Base-by-base conservation (phyloP, 2,888 invertebrate species). In the Piscicola geometra region DNA sequence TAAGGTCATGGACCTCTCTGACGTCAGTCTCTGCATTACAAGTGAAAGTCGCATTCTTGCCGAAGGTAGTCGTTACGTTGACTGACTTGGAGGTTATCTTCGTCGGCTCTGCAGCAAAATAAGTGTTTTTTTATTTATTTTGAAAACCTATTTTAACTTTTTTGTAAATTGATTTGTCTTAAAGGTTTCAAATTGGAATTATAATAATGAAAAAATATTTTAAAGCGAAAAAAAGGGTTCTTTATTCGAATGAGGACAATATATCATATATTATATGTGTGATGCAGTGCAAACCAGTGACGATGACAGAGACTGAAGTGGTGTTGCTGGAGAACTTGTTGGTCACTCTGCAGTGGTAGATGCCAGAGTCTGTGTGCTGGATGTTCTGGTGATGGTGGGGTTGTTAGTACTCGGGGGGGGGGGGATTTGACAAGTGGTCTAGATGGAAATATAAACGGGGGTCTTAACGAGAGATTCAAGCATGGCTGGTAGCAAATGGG, bases 301-400 rank as follows among this genome's bases (percentile, higher is more conserved):
- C 64, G 33, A 73, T 73, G 41, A 73, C 64, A 50, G 28, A 33
- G 9, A 30, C 30, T 15, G 73, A 64, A 12, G 64, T 73, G 15
- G 73, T 64, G 73, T 73, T 73, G 35, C 33, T 64, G 0, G 64
- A 60, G n/a, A 73, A 73, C 25, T 64, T 73, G 41, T 73, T 73
- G 28, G 25, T 64, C 18, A 64, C 73, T 3, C 52, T 56, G 36
- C 73, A 73, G 30, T 73, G 73, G 41, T 73, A 73, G n/a, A n/a
- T 56, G 21, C 56, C 33, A 1, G 64, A 64, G 52, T 73, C 73
- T 2, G 28, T 21, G 33, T 25, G 52, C 56, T 2, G 25, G 0
- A 73, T 35, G 35, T 73, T 60, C 73, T 73, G 33, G n/a, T 15
- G 32, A 33, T 18, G 12, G 28, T 21, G 52, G 28, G 52, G 25